These are phyloP conservation scores for Sylvietta virens DNA, from an alignment of 2,113 vertebrate genomes.

Conservation along the genomic window DNA sequence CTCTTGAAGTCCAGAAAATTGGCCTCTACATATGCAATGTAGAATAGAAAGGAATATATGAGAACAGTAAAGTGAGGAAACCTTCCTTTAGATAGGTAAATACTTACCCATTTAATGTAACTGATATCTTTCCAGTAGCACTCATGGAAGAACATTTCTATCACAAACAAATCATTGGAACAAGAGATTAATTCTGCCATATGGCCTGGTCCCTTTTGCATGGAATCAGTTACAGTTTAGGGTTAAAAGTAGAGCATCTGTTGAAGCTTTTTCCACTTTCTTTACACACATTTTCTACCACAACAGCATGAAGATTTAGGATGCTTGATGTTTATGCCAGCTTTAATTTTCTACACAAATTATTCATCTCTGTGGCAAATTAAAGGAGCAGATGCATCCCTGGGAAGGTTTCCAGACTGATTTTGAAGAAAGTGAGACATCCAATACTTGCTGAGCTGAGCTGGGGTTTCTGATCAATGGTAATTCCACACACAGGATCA, in stretches of 20 bases:
- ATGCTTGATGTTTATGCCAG: not conserved
- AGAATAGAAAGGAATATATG: not conserved
- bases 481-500: not conserved
- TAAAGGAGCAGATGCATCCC: constrained; percentile 20
- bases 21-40: not conserved
- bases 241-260: not conserved
- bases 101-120: not conserved
- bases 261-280: not conserved
- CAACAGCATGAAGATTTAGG: not conserved
- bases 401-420: constrained; percentile 16
- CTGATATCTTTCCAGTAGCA: not conserved
- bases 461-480: not conserved
- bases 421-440: constrained; percentile 4
- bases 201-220: too few relatives aligned
- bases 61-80: not conserved
- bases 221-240: not conserved
- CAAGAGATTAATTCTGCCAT: not conserved
- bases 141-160: accelerated
- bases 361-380: not conserved
- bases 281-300: not conserved
- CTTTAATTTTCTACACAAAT: not conserved
- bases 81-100: not conserved
- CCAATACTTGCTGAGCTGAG: not conserved
- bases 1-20: not conserved
- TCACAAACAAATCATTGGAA: not conserved